A percentile compares a stretch with the other conserved stretches of the same genome.
Conservation (phyloP, 2,888 invertebrate species). For the Dasypogon diadema region DNA sequence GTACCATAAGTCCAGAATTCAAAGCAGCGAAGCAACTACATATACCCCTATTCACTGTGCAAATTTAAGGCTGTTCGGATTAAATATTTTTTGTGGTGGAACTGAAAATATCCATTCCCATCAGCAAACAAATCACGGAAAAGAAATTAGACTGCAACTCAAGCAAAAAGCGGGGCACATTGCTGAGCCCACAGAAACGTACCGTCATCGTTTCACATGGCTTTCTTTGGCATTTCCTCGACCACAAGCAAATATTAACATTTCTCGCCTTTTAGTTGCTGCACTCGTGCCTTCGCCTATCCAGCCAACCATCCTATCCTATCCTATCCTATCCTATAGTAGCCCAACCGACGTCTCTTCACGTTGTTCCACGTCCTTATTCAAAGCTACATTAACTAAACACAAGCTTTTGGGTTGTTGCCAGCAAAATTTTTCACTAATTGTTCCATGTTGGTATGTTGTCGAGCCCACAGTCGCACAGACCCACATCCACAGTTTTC, state of each 20-base stretch:
- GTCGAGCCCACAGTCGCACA: not conserved
- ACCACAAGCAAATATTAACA: slow-evolving; percentile 11
- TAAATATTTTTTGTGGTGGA: not conserved
- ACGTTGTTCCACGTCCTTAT: not conserved
- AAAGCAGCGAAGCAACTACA: no score
- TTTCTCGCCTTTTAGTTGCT: slow-evolving; percentile 1
- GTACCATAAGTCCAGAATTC: no score
- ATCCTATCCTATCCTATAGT: no score
- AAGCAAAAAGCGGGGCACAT: not conserved
- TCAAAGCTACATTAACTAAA: slow-evolving; percentile 11
- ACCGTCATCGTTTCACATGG: slow-evolving; percentile 8
- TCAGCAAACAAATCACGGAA: slow-evolving; percentile 11
- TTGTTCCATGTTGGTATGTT: slow-evolving; percentile 16
- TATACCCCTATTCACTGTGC: not conserved
- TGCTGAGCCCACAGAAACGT: slow-evolving; percentile 5
- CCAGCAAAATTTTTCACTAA: slow-evolving; percentile 13
- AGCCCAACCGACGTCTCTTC: not conserved
- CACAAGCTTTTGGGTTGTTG: slow-evolving; percentile 7
- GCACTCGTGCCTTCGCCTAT: not conserved
- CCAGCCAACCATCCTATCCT: no score
- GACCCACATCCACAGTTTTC: not conserved
- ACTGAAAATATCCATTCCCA: not conserved
- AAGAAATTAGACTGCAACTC: slow-evolving; percentile 10
- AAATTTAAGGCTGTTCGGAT: not conserved
- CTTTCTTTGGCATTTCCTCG: slow-evolving; percentile 8